Percentiles rank a stretch among this genome's conserved stretches.
These are phyloP conservation scores for Thermophis baileyi DNA, from an alignment of 2,113 vertebrate species.

Conservation along the genomic window DNA sequence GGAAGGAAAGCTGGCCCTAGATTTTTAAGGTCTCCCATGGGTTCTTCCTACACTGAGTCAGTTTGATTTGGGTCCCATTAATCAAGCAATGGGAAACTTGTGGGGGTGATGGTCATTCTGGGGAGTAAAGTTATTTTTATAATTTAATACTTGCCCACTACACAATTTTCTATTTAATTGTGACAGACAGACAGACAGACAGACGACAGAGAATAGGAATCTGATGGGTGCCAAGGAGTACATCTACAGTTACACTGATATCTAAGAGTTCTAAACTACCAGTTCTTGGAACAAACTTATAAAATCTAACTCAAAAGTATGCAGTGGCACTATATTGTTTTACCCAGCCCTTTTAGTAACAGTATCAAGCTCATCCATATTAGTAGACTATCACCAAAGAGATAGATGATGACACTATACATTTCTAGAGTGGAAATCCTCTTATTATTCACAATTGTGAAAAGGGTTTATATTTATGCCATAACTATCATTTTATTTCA, in stretches of 20 bases:
- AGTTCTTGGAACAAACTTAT: background rate
- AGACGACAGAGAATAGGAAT: background rate
- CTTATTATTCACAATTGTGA: background rate
- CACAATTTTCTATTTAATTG: background rate
- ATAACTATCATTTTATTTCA: background rate
- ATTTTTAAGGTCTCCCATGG: background rate
- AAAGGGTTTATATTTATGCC: background rate
- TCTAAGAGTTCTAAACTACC: background rate
- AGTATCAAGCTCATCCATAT: background rate
- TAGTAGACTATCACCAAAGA: background rate
- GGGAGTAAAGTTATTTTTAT: background rate
- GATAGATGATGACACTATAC: background rate
- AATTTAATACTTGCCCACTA: background rate
- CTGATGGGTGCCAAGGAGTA: background rate
- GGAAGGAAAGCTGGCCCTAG: background rate
- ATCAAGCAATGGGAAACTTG: background rate
- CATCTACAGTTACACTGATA: background rate
- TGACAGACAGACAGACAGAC: background rate
- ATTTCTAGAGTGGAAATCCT: background rate
- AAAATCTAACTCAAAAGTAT: background rate
- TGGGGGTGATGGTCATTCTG: background rate
- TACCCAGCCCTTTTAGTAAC: background rate
- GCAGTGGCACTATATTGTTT: background rate
- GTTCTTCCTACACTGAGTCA: background rate
- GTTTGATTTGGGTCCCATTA: background rate